A percentile compares a stretch with the other conserved stretches of the same genome.
phyloP scores from a whole-genome alignment of 2,113 vertebrate genomes.

The Thamnaconus septentrionalis region DNA sequence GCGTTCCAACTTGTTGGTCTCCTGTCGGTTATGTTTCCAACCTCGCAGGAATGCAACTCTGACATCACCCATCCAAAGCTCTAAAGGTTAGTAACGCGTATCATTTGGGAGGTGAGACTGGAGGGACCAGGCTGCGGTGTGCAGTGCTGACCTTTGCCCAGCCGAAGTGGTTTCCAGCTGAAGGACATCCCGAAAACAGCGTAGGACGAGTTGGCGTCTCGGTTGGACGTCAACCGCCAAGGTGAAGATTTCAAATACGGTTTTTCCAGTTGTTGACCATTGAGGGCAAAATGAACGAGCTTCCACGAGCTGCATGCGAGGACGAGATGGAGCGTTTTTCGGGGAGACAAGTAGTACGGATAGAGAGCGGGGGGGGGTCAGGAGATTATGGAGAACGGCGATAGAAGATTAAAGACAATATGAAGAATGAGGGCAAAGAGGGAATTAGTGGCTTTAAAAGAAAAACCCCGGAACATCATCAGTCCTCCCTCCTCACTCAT shows the following conservation, averaged over 20 bases:
- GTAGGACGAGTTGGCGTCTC: slow-evolving; percentile 31
- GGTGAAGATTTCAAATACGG: too few relatives aligned
- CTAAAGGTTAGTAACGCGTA: not conserved
- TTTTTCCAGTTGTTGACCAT: too few relatives aligned
- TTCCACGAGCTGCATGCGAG: too few relatives aligned
- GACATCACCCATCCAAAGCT: too few relatives aligned
- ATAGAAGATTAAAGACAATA: slow-evolving; percentile 24
- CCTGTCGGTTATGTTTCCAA: too few relatives aligned
- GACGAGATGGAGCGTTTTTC: too few relatives aligned
- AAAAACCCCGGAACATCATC: slow-evolving; percentile 14
- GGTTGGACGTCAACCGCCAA: not conserved
- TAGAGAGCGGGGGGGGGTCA: too few relatives aligned
- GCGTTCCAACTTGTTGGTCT: too few relatives aligned
- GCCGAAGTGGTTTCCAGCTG: slow-evolving; percentile 43
- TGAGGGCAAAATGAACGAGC: too few relatives aligned
- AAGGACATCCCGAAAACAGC: slow-evolving; percentile 21
- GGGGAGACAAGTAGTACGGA: too few relatives aligned
- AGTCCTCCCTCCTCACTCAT: not conserved
- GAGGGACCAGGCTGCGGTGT: slow-evolving; percentile 1
- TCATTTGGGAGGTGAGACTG: slow-evolving; percentile 19
- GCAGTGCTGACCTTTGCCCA: slow-evolving; percentile 25
- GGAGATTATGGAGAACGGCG: not conserved
- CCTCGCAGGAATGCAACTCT: too few relatives aligned
- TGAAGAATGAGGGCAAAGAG: slow-evolving; percentile 1
- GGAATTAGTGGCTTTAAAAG: slow-evolving; percentile 29